Evolutionary conservation across 2,797 vertebrate species (phyloP).

Genomic region (Anguilla obscura): DNA sequence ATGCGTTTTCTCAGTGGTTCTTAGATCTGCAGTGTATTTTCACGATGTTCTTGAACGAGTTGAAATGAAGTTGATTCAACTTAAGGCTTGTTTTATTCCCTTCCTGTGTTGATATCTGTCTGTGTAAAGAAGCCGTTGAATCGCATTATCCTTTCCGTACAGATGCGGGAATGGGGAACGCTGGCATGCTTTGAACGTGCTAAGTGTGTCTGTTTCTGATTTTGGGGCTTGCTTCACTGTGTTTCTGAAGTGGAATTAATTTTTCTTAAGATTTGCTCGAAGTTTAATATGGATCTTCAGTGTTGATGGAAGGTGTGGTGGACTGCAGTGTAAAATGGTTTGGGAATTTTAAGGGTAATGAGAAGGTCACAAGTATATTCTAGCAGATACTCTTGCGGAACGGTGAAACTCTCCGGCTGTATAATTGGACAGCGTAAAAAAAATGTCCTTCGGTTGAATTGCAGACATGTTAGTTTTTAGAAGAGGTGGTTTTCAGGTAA

Average conservation of each 20-base stretch:
- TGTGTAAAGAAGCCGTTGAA: background rate
- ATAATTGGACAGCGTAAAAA: background rate
- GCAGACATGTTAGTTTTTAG: background rate
- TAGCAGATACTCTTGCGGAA: background rate
- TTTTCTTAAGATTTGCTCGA: background rate
- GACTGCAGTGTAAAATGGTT: background rate
- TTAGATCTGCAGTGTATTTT: slow-evolving; percentile 51
- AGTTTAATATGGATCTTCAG: background rate
- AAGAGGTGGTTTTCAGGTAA: background rate
- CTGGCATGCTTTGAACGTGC: background rate
- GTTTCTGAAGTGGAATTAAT: background rate
- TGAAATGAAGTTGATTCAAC: slow-evolving; percentile 37
- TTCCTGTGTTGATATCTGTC: slow-evolving; percentile 7
- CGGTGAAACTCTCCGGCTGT: background rate
- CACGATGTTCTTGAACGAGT: slow-evolving; percentile 33
- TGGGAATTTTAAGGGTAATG: background rate
- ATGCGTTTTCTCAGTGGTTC: background rate
- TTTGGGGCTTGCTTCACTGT: background rate
- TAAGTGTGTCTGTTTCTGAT: background rate
- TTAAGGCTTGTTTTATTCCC: slow-evolving; percentile 38
- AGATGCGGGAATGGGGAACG: background rate
- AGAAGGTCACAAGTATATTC: background rate
- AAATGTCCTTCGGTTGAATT: background rate
- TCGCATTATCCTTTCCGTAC: background rate
- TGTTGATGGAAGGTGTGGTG: background rate